Percentiles rank a stretch among this genome's conserved stretches.
Evolutionary conservation across 2,888 invertebrate genomes (phyloP).

Genomic region (Agonopterix subpropinquella): DNA sequence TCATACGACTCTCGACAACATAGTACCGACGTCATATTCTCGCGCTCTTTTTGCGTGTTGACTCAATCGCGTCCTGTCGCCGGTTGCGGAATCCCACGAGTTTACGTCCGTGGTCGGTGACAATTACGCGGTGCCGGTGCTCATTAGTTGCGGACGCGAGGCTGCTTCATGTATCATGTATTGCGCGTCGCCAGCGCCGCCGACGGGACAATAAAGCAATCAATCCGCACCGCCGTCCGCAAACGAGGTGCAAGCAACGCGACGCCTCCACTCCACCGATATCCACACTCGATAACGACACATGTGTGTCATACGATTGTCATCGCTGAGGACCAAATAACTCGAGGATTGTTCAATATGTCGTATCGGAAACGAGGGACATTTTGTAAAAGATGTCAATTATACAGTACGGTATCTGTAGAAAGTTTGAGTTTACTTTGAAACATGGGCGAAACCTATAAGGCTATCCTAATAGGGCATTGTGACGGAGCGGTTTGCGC

Average conservation of each 20-base stretch:
- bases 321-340: conserved; percentile 10
- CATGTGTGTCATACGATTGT: conserved; percentile 19
- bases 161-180: conserved; percentile 70
- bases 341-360: conserved; percentile 9
- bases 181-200: conserved; percentile 46
- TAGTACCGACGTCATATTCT: conserved; percentile 44
- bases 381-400: conserved; percentile 12
- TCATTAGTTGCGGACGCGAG: conserved; percentile 59
- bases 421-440: conserved; percentile 12
- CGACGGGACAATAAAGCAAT: conserved; percentile 69
- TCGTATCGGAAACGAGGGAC: conserved; percentile 9
- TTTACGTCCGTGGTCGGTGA: conserved; percentile 35
- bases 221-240: conserved; percentile 53
- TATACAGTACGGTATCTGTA: conserved; percentile 8
- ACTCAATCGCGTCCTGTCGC: conserved; percentile 41
- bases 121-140: conserved; percentile 58
- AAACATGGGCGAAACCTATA: conserved; percentile 19
- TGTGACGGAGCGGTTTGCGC: conserved; percentile 43
- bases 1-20: conserved; percentile 31
- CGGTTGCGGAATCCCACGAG: conserved; percentile 26
- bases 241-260: conserved; percentile 45
- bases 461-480: conserved; percentile 49
- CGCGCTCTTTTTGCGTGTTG: conserved; percentile 40
- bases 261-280: conserved; percentile 28
- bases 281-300: conserved; percentile 28